A percentile compares a stretch with the other conserved stretches of the same genome.
These are phyloP conservation scores for Mactromeris polynyma DNA, from an alignment of 2,888 invertebrate species.

Conservation along the genomic window DNA sequence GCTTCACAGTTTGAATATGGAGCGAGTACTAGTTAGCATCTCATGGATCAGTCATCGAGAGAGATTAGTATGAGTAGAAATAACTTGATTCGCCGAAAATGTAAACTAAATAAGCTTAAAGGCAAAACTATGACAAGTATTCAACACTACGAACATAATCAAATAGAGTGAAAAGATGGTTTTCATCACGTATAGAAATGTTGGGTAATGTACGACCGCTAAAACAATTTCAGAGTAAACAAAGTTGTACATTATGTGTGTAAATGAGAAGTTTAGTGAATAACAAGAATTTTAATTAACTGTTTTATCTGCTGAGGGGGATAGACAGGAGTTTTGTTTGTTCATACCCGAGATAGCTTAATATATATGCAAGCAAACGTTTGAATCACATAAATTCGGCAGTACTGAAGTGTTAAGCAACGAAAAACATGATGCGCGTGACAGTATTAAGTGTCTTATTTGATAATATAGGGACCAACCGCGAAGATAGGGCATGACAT, in stretches of 20 bases:
- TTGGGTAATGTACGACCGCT: neutral
- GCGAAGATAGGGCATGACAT: constrained; percentile 23
- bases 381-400: constrained; percentile 6
- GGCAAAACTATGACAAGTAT: neutral
- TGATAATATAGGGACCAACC: constrained; percentile 32
- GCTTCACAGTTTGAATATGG: too few relatives aligned
- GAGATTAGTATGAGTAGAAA: too few relatives aligned
- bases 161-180: neutral
- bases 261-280: constrained; percentile 12
- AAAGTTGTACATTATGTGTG: neutral
- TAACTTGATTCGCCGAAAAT: too few relatives aligned
- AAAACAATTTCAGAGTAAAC: constrained; percentile 1
- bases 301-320: constrained; percentile 9
- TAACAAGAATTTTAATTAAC: constrained; percentile 13
- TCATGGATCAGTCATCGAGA: too few relatives aligned
- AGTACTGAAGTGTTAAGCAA: neutral
- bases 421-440: neutral
- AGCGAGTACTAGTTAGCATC: too few relatives aligned
- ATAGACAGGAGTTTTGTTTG: constrained; percentile 2
- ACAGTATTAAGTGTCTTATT: constrained; percentile 17
- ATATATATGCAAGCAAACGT: constrained; percentile 22
- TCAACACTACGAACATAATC: neutral
- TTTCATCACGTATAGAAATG: neutral
- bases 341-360: neutral
- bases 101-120: too few relatives aligned